Evolutionary conservation across 2,797 vertebrate genomes (phyloP).

Genomic region (Peromyscus aztecus): DNA sequence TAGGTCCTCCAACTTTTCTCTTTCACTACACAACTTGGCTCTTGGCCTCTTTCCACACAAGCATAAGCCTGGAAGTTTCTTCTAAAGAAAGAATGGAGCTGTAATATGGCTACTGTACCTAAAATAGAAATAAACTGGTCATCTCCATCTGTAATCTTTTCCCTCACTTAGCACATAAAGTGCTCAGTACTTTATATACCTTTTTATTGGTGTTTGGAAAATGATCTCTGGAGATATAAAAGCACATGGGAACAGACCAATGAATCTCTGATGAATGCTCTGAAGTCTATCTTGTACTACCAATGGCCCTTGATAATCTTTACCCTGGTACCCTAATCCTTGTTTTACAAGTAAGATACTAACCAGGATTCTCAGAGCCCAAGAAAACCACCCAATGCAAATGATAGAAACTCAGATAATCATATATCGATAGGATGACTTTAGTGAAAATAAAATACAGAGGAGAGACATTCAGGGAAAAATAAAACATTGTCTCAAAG

Average conservation of each 20-base stretch:
- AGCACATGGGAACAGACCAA: background rate
- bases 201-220: background rate
- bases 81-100: background rate
- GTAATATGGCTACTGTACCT: background rate
- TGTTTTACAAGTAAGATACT: background rate
- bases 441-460: background rate
- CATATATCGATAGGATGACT: background rate
- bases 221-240: background rate
- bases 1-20: background rate
- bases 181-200: background rate
- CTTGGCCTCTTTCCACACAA: background rate
- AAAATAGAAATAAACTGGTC: background rate
- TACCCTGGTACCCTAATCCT: background rate
- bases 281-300: background rate
- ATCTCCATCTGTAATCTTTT: background rate
- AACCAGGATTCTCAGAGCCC: background rate
- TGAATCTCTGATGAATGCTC: background rate
- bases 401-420: background rate
- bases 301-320: background rate
- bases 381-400: background rate
- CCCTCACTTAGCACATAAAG: background rate
- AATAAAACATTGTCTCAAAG: background rate
- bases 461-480: background rate
- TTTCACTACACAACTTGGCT: background rate
- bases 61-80: background rate